Evolutionary conservation across 1,140 invertebrate species (phyloP).

Genomic region (Papilio helenus): DNA sequence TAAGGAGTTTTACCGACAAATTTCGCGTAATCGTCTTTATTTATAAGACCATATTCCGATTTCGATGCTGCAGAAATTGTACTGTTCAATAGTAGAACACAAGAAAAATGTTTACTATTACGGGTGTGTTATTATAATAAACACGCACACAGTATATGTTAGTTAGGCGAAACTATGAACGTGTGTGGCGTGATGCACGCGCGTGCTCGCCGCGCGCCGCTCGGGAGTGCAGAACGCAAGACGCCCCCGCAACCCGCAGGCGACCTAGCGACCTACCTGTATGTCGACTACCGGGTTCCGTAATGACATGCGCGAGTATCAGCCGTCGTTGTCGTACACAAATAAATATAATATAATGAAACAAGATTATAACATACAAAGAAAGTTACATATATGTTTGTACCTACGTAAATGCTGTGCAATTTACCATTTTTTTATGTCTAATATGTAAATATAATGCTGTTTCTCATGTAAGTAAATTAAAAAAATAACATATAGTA

Average conservation of each 20-base stretch:
- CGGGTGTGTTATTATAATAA: neutral
- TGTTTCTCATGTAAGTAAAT: too few relatives aligned
- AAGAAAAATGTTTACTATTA: neutral
- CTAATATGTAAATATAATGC: too few relatives aligned
- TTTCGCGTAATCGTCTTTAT: neutral
- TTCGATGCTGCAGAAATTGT: neutral
- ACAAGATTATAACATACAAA: neutral
- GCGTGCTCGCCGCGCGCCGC: neutral
- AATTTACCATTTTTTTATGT: too few relatives aligned
- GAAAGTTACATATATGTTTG: too few relatives aligned
- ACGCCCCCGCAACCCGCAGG: neutral
- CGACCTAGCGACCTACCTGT: neutral
- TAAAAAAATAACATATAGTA: too few relatives aligned
- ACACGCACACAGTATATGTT: neutral
- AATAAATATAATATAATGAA: neutral
- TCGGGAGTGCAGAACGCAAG: too few relatives aligned
- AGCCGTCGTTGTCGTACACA: slow-evolving; percentile 5
- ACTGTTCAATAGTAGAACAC: neutral
- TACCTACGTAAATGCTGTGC: too few relatives aligned
- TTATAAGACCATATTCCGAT: neutral
- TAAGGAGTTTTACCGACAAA: neutral
- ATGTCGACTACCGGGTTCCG: neutral
- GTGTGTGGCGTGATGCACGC: neutral
- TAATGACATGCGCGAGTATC: slow-evolving; percentile 25
- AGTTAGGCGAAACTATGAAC: neutral